Evolutionary conservation across 2,888 invertebrate genomes (phyloP).

Genomic region (Ophion obscuratus): DNA sequence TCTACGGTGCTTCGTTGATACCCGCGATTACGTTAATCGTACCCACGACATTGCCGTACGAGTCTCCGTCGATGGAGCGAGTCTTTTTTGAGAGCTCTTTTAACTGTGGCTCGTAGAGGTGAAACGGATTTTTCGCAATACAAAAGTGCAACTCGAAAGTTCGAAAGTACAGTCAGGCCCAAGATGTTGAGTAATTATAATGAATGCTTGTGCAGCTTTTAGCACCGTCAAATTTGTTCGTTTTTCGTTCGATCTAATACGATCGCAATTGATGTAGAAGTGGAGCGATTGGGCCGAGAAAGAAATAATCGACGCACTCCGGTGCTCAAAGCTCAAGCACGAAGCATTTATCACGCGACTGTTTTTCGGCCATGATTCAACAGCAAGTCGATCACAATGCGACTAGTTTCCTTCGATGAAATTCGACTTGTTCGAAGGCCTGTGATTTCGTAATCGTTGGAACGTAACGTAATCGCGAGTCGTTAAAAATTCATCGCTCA

Average conservation of each 20-base stretch:
- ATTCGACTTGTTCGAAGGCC: not conserved
- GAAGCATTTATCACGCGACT: not conserved
- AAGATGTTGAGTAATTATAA: not conserved
- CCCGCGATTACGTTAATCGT: conserved; percentile 72
- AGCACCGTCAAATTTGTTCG: not conserved
- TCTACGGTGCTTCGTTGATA: conserved; percentile 66
- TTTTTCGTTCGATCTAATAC: not conserved
- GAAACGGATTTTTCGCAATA: not conserved
- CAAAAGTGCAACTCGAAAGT: not conserved
- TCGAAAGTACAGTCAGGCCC: not conserved
- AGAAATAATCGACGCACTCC: too few relatives aligned
- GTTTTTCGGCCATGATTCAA: not conserved
- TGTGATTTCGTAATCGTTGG: conserved; percentile 23
- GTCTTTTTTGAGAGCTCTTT: conserved; percentile 1
- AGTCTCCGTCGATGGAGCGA: not conserved
- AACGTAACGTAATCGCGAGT: conserved; percentile 73
- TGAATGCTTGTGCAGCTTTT: not conserved
- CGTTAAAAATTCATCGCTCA: conserved; percentile 56
- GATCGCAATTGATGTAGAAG: not conserved
- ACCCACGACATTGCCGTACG: conserved; percentile 12
- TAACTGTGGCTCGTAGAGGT: not conserved
- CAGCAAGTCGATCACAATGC: not conserved
- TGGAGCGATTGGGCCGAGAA: not conserved
- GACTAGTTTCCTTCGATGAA: not conserved
- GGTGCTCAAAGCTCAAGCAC: too few relatives aligned